Percentiles rank a stretch among this genome's conserved stretches.
phyloP scores from a whole-genome alignment of 2,797 vertebrate genomes.

The Pseudochromis fuscus region DNA sequence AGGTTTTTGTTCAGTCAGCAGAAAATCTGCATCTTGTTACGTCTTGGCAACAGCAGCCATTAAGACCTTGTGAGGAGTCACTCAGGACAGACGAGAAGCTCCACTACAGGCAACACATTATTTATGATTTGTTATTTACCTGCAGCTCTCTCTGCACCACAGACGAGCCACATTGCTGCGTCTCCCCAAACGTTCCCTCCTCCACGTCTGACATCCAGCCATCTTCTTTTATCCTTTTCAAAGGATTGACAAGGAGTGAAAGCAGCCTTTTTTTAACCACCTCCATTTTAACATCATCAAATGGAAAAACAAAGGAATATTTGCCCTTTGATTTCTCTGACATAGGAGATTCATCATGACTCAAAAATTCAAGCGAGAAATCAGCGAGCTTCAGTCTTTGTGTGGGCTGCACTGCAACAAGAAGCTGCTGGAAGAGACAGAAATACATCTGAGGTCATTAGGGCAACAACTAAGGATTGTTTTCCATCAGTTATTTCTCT shows the following conservation, averaged over 20 bases:
- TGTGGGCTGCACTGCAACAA: neutral
- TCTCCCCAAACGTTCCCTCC: conserved; percentile 21
- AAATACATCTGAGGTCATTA: neutral
- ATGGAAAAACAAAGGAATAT: conserved; percentile 35
- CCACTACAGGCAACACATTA: conserved; percentile 16
- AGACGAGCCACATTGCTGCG: conserved; percentile 1
- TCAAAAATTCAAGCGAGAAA: conserved; percentile 23
- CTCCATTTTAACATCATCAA: conserved; percentile 42
- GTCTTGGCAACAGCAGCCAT: conserved; percentile 1
- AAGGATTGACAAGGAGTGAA: conserved; percentile 40
- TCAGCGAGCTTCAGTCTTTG: conserved; percentile 10
- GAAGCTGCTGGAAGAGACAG: neutral
- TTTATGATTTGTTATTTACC: conserved; percentile 36
- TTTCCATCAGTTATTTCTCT: neutral
- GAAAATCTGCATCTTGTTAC: conserved; percentile 12
- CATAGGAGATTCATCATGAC: neutral
- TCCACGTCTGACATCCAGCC: conserved; percentile 29
- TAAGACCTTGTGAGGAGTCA: conserved; percentile 10
- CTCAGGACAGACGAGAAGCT: conserved; percentile 19
- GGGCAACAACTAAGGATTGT: neutral
- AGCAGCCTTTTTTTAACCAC: conserved; percentile 19
- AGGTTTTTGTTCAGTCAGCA: conserved; percentile 35
- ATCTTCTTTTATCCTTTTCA: conserved; percentile 59
- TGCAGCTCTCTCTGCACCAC: conserved; percentile 26
- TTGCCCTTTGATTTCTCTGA: conserved; percentile 45